Evolutionary conservation across 2,888 invertebrate species (phyloP).

Genomic region (Ochropleura plecta): DNA sequence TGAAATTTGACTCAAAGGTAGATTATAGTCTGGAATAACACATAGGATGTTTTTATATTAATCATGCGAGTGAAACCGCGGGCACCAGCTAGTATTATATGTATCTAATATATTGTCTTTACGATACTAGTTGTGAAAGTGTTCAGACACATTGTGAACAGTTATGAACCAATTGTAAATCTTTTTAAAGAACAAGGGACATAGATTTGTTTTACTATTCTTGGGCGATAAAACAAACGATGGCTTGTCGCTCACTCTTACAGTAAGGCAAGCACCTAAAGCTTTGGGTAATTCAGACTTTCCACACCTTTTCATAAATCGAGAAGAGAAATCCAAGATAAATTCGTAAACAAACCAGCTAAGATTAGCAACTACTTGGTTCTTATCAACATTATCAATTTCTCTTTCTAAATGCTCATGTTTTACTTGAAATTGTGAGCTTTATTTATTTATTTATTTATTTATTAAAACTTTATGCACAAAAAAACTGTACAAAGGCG

Average conservation of each 20-base stretch:
- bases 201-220: background rate
- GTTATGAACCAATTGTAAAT: background rate
- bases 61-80: no score
- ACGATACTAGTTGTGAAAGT: background rate
- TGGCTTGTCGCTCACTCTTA: background rate
- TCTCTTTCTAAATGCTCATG: conserved; percentile 57
- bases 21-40: no score
- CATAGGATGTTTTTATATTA: no score
- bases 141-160: no score
- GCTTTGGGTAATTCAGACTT: conserved; percentile 41
- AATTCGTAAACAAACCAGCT: conserved; percentile 52
- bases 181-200: background rate
- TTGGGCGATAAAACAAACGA: background rate
- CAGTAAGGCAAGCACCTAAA: background rate
- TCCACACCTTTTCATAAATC: conserved; percentile 49
- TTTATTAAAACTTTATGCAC: no score
- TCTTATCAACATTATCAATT: conserved; percentile 56
- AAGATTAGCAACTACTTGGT: conserved; percentile 45
- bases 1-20: no score
- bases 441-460: no score
- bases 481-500: no score
- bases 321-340: conserved; percentile 53
- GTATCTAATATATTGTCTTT: background rate
- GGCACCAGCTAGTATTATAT: no score
- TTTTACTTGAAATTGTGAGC: conserved; percentile 47